Evolutionary conservation across 2,797 vertebrate genomes (phyloP).

Genomic region (Clarias fuscus): DNA sequence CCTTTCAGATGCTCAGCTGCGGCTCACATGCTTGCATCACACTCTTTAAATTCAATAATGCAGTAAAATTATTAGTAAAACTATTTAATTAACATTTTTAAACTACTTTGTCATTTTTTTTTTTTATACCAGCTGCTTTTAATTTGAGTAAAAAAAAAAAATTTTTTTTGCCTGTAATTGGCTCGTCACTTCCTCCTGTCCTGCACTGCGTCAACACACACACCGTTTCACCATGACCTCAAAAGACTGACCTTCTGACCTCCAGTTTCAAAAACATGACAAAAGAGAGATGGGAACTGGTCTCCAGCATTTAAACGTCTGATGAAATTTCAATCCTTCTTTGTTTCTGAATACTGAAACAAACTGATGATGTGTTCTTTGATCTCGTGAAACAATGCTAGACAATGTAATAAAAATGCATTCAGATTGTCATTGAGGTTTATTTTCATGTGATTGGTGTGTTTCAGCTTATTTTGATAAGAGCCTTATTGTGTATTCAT

Average conservation of each 20-base stretch:
- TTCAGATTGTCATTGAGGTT: background rate
- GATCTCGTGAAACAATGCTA: background rate
- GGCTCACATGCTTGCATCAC: background rate
- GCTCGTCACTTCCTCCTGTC: constrained; percentile 53
- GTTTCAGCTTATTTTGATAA: background rate
- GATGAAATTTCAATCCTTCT: background rate
- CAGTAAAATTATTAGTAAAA: too few species aligned
- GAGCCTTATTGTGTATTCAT: background rate
- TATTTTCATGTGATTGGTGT: background rate
- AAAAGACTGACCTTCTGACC: constrained; percentile 30
- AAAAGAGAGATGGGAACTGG: constrained; percentile 31
- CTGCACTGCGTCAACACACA: constrained; percentile 66
- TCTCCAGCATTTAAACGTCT: background rate
- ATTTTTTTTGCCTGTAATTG: constrained; percentile 52
- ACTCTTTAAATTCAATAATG: background rate
- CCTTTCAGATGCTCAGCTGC: background rate
- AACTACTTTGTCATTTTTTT: background rate
- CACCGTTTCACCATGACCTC: constrained; percentile 61
- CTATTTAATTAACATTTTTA: too few species aligned
- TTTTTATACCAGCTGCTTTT: background rate
- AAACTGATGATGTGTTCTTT: background rate
- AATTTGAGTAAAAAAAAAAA: constrained; percentile 33
- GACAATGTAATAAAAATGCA: background rate
- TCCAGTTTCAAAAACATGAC: constrained; percentile 40
- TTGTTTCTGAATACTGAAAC: background rate